These are phyloP conservation scores for Emydoidea blandingii DNA, from an alignment of 2,797 vertebrate genomes.

Conservation along the genomic window DNA sequence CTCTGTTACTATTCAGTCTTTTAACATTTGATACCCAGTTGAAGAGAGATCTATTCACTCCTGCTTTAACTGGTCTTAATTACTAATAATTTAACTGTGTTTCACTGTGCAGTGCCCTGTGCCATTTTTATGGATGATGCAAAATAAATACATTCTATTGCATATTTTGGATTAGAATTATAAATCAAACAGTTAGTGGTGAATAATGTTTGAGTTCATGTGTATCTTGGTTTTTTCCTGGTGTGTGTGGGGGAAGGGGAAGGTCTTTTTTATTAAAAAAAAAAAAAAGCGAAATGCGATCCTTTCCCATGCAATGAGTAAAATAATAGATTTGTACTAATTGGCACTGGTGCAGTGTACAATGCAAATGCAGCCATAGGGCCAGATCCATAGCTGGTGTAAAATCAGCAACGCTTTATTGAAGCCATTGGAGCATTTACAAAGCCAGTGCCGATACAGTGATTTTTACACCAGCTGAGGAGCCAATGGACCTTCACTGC, in stretches of 20 bases:
- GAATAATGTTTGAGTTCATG: background rate
- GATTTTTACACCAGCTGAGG: background rate
- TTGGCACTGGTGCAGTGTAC: background rate
- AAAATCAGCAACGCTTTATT: constrained; percentile 1
- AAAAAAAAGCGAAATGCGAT: background rate
- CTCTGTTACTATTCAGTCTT: background rate
- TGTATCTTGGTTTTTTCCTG: background rate
- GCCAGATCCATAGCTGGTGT: background rate
- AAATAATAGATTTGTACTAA: background rate
- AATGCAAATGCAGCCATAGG: fast-evolving
- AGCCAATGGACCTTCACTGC: background rate
- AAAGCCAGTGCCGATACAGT: background rate
- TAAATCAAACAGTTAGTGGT: background rate
- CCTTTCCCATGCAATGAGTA: background rate
- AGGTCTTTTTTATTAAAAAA: background rate
- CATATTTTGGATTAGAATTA: background rate
- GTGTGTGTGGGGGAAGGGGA: background rate
- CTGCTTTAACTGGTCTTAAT: background rate
- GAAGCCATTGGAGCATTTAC: background rate
- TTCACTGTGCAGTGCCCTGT: background rate
- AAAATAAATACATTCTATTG: fast-evolving
- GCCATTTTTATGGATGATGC: background rate
- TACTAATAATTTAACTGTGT: background rate
- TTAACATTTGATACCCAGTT: background rate
- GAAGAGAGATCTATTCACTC: background rate